Percentiles rank a stretch among this genome's conserved stretches.
These are phyloP conservation scores for Macrotus californicus DNA, from an alignment of 2,113 vertebrate genomes.

Conservation along the genomic window DNA sequence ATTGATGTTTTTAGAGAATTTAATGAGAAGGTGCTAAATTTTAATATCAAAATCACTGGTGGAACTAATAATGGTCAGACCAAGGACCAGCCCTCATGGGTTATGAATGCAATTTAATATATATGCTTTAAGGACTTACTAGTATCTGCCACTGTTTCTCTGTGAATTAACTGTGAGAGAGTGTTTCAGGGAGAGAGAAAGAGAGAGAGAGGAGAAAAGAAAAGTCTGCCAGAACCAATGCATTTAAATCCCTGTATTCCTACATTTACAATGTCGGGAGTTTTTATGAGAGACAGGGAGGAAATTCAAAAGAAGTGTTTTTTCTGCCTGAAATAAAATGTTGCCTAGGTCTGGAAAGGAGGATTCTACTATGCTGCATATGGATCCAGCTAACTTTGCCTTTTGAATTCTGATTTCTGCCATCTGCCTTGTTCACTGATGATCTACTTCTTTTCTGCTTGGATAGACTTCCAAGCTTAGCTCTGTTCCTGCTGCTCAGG, in stretches of 20 bases:
- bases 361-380: neutral
- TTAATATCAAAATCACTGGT: slow-evolving; percentile 53
- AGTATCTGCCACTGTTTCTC: neutral
- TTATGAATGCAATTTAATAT: neutral
- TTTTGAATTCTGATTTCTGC: neutral
- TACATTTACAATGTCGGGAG: neutral
- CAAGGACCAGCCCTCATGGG: neutral
- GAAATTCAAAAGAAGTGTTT: neutral
- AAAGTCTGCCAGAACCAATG: neutral
- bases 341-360: neutral
- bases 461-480: neutral
- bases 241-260: neutral
- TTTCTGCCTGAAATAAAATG: neutral
- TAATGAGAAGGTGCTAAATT: slow-evolving; percentile 57
- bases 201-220: too few species aligned
- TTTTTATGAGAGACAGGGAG: neutral
- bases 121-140: neutral
- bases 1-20: slow-evolving; percentile 45
- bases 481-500: neutral
- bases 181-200: neutral
- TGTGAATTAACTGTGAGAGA: neutral
- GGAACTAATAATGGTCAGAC: slow-evolving; percentile 48
- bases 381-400: neutral
- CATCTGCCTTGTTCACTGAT: neutral
- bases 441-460: neutral